Evolutionary conservation across 2,797 vertebrate species (phyloP).

Genomic region (Eupleurogrammus muticus): DNA sequence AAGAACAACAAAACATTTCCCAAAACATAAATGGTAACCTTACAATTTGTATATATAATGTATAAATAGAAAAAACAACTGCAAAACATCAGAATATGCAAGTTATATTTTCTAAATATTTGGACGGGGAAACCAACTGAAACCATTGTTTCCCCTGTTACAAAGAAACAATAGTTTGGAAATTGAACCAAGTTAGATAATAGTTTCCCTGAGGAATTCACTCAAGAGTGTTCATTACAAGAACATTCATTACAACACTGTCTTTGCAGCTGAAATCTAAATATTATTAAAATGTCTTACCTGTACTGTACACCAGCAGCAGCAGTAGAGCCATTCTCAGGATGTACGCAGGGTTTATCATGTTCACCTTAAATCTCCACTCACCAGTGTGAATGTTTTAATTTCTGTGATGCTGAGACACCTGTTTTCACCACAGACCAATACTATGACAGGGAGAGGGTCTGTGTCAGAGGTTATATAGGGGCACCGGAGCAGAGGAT

Average conservation of each 20-base stretch:
- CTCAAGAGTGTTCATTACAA: no score
- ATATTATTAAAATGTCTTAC: slow-evolving; percentile 59
- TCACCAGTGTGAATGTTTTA: background rate
- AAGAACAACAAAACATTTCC: background rate
- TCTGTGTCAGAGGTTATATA: slow-evolving; percentile 74
- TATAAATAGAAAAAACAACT: background rate
- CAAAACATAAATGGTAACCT: background rate
- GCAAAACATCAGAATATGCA: background rate
- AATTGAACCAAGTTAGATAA: slow-evolving; percentile 22
- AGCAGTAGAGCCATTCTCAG: slow-evolving; percentile 53
- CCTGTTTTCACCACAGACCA: slow-evolving; percentile 15
- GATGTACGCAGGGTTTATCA: slow-evolving; percentile 45
- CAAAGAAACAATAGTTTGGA: background rate
- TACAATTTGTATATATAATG: background rate
- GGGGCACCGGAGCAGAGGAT: slow-evolving; percentile 29
- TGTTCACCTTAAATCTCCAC: slow-evolving; percentile 30
- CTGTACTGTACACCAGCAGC: slow-evolving; percentile 50
- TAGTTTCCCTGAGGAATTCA: slow-evolving; percentile 13
- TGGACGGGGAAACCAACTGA: slow-evolving; percentile 23
- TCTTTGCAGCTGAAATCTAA: background rate
- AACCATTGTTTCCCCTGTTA: slow-evolving; percentile 27
- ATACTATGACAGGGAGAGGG: slow-evolving; percentile 13
- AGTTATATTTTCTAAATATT: background rate
- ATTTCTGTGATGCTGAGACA: slow-evolving; percentile 14
- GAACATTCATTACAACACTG: background rate